phyloP scores from a whole-genome alignment of 2,113 vertebrate genomes.

The Sula dactylatra region DNA sequence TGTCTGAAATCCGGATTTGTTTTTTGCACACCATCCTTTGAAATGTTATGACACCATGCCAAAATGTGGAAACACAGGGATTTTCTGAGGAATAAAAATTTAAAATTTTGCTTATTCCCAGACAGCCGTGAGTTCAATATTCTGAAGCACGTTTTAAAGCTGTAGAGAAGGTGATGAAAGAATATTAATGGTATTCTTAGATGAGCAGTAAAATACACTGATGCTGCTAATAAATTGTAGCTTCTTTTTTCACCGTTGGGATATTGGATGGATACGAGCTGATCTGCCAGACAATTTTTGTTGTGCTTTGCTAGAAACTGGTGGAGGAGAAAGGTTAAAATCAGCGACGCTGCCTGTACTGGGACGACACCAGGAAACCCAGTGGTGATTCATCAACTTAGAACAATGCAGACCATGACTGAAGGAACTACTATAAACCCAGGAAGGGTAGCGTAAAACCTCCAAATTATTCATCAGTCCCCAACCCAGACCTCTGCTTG shows the following conservation, averaged over 20 bases:
- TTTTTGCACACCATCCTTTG: neutral
- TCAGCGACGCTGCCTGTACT: neutral
- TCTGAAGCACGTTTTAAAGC: constrained; percentile 4
- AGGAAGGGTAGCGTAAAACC: neutral
- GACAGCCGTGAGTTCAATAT: neutral
- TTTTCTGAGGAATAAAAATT: neutral
- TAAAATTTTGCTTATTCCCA: neutral
- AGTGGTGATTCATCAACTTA: neutral
- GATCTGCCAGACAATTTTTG: neutral
- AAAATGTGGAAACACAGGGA: neutral
- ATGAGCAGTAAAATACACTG: neutral
- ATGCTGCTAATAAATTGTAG: constrained; percentile 14
- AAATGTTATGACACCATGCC: neutral
- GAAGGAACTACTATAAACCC: neutral
- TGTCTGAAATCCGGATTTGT: neutral
- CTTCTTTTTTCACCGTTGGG: neutral
- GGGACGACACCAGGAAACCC: neutral
- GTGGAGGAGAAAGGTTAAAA: neutral
- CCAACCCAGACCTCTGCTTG: neutral
- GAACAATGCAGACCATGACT: neutral
- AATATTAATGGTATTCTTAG: constrained; percentile 31
- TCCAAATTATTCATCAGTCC: neutral
- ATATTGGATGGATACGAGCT: neutral
- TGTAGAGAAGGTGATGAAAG: constrained; percentile 21
- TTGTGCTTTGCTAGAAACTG: neutral